Percentiles rank a stretch among this genome's conserved stretches.
Conservation (phyloP, 2,888 invertebrate genomes). For the Pachymerium ferrugineum region DNA sequence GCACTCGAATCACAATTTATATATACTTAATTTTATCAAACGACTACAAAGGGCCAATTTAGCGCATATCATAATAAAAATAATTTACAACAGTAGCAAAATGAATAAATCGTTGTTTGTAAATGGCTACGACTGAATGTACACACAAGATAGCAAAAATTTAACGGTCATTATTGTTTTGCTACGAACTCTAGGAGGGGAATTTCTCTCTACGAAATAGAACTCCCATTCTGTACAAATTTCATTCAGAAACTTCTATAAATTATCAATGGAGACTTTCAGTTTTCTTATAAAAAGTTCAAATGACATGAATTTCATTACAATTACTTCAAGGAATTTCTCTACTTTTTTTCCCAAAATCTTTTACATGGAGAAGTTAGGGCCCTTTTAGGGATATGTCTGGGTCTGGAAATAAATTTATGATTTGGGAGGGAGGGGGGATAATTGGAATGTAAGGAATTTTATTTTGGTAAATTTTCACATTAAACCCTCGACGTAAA, state of each 20-base stretch:
- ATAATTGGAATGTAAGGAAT: too few relatives aligned
- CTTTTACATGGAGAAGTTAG: too few relatives aligned
- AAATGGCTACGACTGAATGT: neutral
- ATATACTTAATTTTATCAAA: neutral
- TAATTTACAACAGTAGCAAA: constrained; percentile 6
- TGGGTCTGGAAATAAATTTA: too few relatives aligned
- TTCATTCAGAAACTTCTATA: neutral
- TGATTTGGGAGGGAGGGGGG: too few relatives aligned
- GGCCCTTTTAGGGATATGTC: too few relatives aligned
- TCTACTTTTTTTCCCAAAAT: too few relatives aligned
- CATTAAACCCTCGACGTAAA: too few relatives aligned
- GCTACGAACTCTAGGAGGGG: neutral
- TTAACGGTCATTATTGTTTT: neutral
- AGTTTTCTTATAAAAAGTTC: neutral
- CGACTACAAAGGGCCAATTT: too few relatives aligned
- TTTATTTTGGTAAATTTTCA: too few relatives aligned
- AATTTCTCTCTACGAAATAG: neutral
- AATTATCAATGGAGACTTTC: neutral
- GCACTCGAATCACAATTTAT: neutral
- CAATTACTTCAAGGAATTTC: too few relatives aligned
- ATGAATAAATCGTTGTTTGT: neutral
- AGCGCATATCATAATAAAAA: too few relatives aligned
- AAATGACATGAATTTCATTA: neutral
- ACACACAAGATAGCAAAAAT: neutral
- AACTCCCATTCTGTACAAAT: neutral